phyloP scores from a whole-genome alignment of 2,888 invertebrate species.

The Agrochola macilenta region DNA sequence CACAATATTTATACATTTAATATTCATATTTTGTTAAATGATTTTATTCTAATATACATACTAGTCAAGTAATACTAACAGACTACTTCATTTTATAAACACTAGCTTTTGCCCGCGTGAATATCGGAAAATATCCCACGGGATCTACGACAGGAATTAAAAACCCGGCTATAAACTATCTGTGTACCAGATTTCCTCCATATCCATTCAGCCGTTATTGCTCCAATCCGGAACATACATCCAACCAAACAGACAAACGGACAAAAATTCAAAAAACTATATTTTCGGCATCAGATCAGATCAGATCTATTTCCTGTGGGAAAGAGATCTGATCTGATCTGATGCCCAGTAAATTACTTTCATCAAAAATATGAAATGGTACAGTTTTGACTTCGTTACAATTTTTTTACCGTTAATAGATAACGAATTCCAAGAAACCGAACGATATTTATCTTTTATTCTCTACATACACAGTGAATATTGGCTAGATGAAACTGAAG shows the following conservation, averaged over 20 bases:
- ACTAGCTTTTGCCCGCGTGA: neutral
- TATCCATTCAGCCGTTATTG: neutral
- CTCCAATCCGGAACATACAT: neutral
- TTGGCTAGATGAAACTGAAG: conserved; percentile 13
- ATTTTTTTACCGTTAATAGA: neutral
- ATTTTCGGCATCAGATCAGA: neutral
- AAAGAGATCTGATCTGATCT: too few species aligned
- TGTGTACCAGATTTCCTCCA: neutral
- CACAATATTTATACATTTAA: neutral
- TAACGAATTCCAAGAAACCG: neutral
- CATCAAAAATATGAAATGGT: neutral
- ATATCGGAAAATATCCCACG: neutral
- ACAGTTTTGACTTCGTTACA: neutral
- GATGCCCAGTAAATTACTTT: neutral
- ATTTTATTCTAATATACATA: neutral
- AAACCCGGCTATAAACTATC: neutral
- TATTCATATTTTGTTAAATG: neutral
- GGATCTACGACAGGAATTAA: neutral
- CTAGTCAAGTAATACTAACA: neutral
- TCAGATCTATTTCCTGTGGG: neutral
- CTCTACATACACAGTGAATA: conserved; percentile 2
- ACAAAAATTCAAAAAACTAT: neutral
- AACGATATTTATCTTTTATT: conserved; percentile 7
- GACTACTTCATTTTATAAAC: neutral
- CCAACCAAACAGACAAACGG: neutral